Conservation (phyloP, 2,797 vertebrate genomes). For the Clamator glandarius region DNA sequence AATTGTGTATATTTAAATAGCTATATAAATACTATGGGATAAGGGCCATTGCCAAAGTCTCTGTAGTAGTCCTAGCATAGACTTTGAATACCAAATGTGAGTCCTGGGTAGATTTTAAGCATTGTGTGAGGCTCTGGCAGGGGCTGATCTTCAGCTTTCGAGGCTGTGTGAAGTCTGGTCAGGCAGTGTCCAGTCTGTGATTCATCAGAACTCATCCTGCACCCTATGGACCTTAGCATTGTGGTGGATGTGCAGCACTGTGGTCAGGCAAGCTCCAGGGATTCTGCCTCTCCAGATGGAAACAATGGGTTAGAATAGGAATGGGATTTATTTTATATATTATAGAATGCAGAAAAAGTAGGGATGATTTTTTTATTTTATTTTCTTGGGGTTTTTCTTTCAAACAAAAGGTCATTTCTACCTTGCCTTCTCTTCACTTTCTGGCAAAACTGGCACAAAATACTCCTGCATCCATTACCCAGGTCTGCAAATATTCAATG, state of each 20-base stretch:
- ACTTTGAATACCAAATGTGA: not conserved
- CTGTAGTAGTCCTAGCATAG: not conserved
- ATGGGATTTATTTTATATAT: not conserved
- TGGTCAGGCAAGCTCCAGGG: not conserved
- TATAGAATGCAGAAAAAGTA: not conserved
- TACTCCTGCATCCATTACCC: not conserved
- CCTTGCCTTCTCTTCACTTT: not conserved
- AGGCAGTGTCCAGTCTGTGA: not conserved
- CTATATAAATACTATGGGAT: not conserved
- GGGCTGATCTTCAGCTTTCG: not conserved
- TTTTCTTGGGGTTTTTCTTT: too few species aligned
- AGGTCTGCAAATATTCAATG: not conserved
- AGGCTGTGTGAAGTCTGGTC: not conserved
- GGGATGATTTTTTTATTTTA: not conserved
- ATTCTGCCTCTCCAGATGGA: not conserved
- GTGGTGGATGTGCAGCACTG: fast-evolving
- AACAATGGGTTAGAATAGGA: not conserved
- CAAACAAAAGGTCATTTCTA: not conserved
- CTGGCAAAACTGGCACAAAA: not conserved
- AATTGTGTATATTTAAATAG: not conserved
- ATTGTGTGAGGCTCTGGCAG: not conserved
- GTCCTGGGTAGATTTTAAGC: not conserved
- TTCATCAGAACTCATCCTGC: not conserved
- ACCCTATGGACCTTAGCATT: not conserved
- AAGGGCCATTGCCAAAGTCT: not conserved